These are phyloP conservation scores for Alloplasta piceator DNA, from an alignment of 2,888 invertebrate genomes.

Conservation along the genomic window DNA sequence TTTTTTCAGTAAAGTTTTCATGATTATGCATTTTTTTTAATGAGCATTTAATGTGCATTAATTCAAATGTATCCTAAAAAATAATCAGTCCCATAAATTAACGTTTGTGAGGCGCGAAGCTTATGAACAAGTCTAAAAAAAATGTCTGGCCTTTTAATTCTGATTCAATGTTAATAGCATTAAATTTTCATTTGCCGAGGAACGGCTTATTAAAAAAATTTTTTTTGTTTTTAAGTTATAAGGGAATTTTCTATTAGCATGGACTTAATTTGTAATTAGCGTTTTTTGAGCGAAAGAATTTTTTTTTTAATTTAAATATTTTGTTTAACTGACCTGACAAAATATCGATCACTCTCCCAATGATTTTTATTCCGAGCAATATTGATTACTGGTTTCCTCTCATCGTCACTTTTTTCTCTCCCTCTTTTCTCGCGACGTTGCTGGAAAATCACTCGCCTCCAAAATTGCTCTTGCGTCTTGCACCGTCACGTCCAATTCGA, in stretches of 20 bases:
- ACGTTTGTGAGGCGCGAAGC: too few relatives aligned
- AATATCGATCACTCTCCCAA: neutral
- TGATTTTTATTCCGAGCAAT: neutral
- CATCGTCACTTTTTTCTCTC: neutral
- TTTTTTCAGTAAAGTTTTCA: too few relatives aligned
- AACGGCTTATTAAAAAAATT: too few relatives aligned
- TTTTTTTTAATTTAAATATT: neutral
- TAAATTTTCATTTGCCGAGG: too few relatives aligned
- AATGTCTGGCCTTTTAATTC: too few relatives aligned
- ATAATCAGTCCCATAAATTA: too few relatives aligned
- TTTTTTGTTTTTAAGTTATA: neutral
- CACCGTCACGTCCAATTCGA: constrained; percentile 74
- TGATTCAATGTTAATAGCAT: too few relatives aligned
- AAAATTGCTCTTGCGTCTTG: constrained; percentile 67
- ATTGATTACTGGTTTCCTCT: neutral
- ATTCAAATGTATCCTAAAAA: too few relatives aligned
- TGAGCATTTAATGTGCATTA: too few relatives aligned
- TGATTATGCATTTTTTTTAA: too few relatives aligned
- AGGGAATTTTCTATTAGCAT: neutral
- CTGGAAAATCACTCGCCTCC: constrained; percentile 9
- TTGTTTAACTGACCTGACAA: neutral
- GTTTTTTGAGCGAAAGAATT: too few relatives aligned
- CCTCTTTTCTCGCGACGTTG: neutral
- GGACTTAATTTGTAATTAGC: neutral
- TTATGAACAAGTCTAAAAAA: too few relatives aligned